Percentiles rank a stretch among this genome's conserved stretches.
These are phyloP conservation scores for Lapara coniferarum DNA, from an alignment of 2,888 invertebrate species.

Conservation along the genomic window DNA sequence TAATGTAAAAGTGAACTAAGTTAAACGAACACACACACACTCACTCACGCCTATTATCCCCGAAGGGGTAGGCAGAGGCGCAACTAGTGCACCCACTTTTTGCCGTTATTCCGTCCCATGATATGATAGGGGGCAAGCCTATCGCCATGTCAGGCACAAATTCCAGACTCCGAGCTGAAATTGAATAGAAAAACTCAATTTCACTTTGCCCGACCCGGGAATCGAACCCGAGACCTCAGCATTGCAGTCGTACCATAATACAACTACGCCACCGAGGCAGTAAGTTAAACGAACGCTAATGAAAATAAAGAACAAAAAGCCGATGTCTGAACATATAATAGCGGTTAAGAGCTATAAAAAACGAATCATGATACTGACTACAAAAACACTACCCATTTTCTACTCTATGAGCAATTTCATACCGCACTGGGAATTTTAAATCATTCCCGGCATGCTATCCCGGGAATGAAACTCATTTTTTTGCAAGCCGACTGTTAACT, in stretches of 20 bases:
- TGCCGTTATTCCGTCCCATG: too few relatives aligned
- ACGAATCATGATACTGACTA: slow-evolving; percentile 12
- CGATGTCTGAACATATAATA: neutral
- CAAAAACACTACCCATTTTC: slow-evolving; percentile 7
- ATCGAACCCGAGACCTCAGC: too few relatives aligned
- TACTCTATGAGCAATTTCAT: slow-evolving; percentile 13
- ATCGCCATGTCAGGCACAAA: too few relatives aligned
- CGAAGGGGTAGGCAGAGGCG: too few relatives aligned
- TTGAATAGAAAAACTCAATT: too few relatives aligned
- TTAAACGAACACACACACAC: neutral
- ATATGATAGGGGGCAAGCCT: too few relatives aligned
- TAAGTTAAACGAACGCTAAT: neutral
- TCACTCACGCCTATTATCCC: too few relatives aligned
- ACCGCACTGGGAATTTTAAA: slow-evolving; percentile 21
- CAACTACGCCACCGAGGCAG: too few relatives aligned
- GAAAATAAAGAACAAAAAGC: neutral
- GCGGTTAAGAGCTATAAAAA: slow-evolving; percentile 13
- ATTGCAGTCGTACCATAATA: too few relatives aligned
- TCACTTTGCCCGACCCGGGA: too few relatives aligned
- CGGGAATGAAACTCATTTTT: neutral
- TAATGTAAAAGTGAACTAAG: neutral
- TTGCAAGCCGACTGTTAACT: slow-evolving; percentile 18
- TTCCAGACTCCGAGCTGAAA: too few relatives aligned
- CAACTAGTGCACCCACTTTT: too few relatives aligned
- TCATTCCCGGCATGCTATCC: neutral